A percentile compares a stretch with the other conserved stretches of the same genome.
Evolutionary conservation across 2,888 invertebrate species (phyloP).

Genomic region (Conus canariensis): DNA sequence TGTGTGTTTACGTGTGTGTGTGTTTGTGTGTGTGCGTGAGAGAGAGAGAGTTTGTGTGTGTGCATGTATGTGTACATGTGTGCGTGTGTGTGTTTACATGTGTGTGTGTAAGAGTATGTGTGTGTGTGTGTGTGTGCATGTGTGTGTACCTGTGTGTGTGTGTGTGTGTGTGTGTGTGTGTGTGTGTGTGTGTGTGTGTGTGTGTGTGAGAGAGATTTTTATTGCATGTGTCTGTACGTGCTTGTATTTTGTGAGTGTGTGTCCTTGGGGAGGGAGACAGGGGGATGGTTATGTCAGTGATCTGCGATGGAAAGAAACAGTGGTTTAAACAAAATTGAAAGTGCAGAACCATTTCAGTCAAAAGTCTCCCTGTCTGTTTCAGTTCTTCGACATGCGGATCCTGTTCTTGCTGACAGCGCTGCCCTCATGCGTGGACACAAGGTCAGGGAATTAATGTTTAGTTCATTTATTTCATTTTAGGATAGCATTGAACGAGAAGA

Average conservation of each 20-base stretch:
- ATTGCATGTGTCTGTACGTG: no score
- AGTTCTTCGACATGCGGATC: constrained; percentile 91
- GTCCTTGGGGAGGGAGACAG: no score
- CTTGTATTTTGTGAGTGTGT: no score
- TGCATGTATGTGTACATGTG: constrained; percentile 3
- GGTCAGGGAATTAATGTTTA: constrained; percentile 58
- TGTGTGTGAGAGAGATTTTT: no score
- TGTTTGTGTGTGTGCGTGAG: neutral
- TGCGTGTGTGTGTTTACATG: neutral
- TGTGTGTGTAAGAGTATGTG: neutral
- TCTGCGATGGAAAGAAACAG: no score
- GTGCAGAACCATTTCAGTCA: no score
- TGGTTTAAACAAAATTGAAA: no score
- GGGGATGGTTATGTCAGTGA: no score
- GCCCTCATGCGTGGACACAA: constrained; percentile 83
- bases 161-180: neutral
- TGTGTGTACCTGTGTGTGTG: neutral
- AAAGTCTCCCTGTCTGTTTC: constrained; percentile 49
- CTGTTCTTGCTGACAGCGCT: constrained; percentile 93
- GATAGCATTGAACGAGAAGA: no score
- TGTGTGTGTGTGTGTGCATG: neutral
- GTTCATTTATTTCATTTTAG: neutral
- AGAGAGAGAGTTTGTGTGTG: neutral
- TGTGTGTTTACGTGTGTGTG: constrained; percentile 14
- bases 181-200: neutral